A percentile compares a stretch with the other conserved stretches of the same genome.
phyloP scores from a whole-genome alignment of 2,113 vertebrate species.

The Thalassoma bifasciatum region DNA sequence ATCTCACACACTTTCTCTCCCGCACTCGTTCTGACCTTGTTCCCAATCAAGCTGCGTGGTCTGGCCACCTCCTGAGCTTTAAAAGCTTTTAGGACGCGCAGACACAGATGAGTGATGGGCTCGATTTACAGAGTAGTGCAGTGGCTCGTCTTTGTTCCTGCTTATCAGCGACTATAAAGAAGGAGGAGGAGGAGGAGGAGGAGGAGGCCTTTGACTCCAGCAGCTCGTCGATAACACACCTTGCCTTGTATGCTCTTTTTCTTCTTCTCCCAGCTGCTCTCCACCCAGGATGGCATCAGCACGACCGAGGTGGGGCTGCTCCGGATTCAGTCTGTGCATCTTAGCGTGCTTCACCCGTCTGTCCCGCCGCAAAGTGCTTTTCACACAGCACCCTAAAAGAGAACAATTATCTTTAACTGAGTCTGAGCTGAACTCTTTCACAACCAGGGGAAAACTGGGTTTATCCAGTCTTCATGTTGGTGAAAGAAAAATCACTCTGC shows the following conservation, averaged over 20 bases:
- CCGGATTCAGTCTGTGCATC: constrained; percentile 52
- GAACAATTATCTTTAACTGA: neutral
- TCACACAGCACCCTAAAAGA: constrained; percentile 56
- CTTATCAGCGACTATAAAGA: constrained; percentile 70
- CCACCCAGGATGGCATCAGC: constrained; percentile 96
- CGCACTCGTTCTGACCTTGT: constrained; percentile 55
- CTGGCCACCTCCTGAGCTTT: constrained; percentile 65
- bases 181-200: constrained; percentile 60
- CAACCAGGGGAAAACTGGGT: neutral
- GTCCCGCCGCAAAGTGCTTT: constrained; percentile 52
- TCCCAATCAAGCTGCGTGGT: constrained; percentile 55
- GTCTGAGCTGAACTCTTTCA: neutral
- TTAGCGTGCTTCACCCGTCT: neutral
- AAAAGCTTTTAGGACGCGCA: constrained; percentile 75
- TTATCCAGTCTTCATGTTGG: too few relatives aligned
- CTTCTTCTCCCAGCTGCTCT: constrained; percentile 93
- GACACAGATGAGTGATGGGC: constrained; percentile 65
- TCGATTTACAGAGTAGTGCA: constrained; percentile 66
- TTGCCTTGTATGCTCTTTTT: constrained; percentile 73
- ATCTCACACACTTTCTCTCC: constrained; percentile 32
- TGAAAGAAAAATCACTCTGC: too few relatives aligned
- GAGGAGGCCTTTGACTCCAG: constrained; percentile 69
- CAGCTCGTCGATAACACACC: constrained; percentile 76
- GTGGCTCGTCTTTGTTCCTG: constrained; percentile 71
- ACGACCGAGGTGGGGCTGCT: constrained; percentile 92